phyloP scores from a whole-genome alignment of 2,888 invertebrate species.

The Pegoplata infirma region DNA sequence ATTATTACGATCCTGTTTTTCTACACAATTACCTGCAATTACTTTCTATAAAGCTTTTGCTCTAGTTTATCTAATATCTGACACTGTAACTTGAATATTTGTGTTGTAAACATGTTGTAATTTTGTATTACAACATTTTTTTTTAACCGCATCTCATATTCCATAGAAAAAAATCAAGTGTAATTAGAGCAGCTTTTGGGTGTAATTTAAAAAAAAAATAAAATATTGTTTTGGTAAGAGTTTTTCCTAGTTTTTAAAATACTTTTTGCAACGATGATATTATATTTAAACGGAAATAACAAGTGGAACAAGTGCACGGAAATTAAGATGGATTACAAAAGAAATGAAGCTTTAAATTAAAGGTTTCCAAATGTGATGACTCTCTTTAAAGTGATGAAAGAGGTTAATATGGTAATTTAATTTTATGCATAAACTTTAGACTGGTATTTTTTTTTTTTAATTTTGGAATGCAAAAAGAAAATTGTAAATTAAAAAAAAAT shows the following conservation, averaged over 20 bases:
- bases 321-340: background rate
- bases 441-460: no score
- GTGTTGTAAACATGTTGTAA: background rate
- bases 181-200: constrained; percentile 39
- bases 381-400: no score
- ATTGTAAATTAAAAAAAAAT: no score
- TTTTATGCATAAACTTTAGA: no score
- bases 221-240: constrained; percentile 6
- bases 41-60: background rate
- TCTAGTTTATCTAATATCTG: constrained; percentile 34
- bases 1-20: no score
- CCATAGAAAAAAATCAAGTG: constrained; percentile 50
- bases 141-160: constrained; percentile 1
- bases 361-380: no score
- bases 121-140: constrained; percentile 33
- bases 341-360: no score
- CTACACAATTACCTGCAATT: no score
- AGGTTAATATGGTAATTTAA: no score
- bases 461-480: no score
- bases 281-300: constrained; percentile 58
- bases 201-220: no score
- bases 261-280: no score
- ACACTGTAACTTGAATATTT: constrained; percentile 54
- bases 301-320: constrained; percentile 16
- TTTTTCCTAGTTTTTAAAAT: background rate